phyloP scores from a whole-genome alignment of 1,140 invertebrate species.

The Mamestra configurata region DNA sequence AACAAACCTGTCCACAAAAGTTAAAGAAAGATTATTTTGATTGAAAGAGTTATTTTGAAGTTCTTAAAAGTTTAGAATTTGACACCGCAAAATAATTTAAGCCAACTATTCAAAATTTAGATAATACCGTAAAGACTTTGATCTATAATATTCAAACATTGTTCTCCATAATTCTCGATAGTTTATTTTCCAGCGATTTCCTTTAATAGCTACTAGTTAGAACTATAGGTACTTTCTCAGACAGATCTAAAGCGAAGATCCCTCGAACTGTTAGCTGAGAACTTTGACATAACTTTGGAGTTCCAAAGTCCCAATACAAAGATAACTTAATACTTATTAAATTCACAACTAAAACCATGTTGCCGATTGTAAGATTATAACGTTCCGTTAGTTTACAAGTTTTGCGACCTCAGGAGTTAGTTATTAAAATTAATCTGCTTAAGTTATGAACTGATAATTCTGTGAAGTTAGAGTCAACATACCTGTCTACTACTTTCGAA shows the following conservation, averaged over 20 bases:
- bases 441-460: background rate
- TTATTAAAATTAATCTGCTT: constrained; percentile 37
- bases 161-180: background rate
- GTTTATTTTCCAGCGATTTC: constrained; percentile 20
- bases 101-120: background rate
- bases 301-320: constrained; percentile 51
- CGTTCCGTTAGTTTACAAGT: constrained; percentile 59
- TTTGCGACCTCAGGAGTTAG: constrained; percentile 21
- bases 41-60: no score
- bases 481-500: no score
- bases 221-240: background rate
- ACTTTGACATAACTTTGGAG: constrained; percentile 52
- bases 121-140: background rate
- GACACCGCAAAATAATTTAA: background rate
- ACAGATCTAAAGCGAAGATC: constrained; percentile 41
- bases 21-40: no score
- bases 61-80: no score
- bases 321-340: constrained; percentile 55
- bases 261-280: constrained; percentile 19
- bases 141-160: background rate
- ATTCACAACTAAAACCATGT: constrained; percentile 50
- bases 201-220: background rate
- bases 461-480: background rate
- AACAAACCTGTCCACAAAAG: no score
- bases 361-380: constrained; percentile 56